Conservation (phyloP, 2,113 vertebrate species). For the Pseudorhombus dupliciocellatus region DNA sequence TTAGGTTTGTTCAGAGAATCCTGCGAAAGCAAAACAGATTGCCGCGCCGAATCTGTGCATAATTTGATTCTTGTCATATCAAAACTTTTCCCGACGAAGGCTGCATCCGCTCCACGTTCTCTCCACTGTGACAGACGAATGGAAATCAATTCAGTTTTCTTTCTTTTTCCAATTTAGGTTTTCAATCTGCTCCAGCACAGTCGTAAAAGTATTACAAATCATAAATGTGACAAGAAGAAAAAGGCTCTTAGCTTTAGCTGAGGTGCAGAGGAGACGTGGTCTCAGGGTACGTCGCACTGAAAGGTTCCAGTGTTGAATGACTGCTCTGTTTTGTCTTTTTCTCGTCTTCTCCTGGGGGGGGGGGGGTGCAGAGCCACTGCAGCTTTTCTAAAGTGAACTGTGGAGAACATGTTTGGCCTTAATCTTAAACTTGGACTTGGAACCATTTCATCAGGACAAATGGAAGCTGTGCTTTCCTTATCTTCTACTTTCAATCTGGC, state of each 20-base stretch:
- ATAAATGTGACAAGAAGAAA: slow-evolving; percentile 45
- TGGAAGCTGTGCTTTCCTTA: slow-evolving; percentile 36
- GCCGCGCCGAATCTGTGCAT: slow-evolving; percentile 42
- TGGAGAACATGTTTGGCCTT: slow-evolving; percentile 32
- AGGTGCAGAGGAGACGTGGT: slow-evolving; percentile 15
- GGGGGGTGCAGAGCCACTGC: slow-evolving; percentile 2
- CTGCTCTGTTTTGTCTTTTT: slow-evolving; percentile 8
- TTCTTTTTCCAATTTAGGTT: slow-evolving; percentile 29
- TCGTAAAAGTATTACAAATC: slow-evolving; percentile 51
- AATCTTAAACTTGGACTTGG: slow-evolving; percentile 43
- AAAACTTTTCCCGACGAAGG: slow-evolving; percentile 42
- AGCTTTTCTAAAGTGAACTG: slow-evolving; percentile 39
- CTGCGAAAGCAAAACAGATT: slow-evolving; percentile 55
- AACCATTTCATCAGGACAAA: slow-evolving; percentile 28
- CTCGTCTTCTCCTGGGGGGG: slow-evolving; percentile 8
- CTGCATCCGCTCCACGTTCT: slow-evolving; percentile 27
- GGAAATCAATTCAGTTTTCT: slow-evolving; percentile 51
- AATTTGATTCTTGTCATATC: slow-evolving; percentile 66
- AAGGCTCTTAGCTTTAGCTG: slow-evolving; percentile 29
- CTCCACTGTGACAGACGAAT: slow-evolving; percentile 35
- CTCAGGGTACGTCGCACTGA: slow-evolving; percentile 28
- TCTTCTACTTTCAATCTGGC: slow-evolving; percentile 48
- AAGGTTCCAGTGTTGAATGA: slow-evolving; percentile 25
- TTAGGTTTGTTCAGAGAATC: slow-evolving; percentile 40
- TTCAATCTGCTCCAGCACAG: slow-evolving; percentile 59